Evolutionary conservation across 2,888 invertebrate species (phyloP), one percentile per base, ranked within the genome.

Genomic region (Frankliniella fusca): DNA sequence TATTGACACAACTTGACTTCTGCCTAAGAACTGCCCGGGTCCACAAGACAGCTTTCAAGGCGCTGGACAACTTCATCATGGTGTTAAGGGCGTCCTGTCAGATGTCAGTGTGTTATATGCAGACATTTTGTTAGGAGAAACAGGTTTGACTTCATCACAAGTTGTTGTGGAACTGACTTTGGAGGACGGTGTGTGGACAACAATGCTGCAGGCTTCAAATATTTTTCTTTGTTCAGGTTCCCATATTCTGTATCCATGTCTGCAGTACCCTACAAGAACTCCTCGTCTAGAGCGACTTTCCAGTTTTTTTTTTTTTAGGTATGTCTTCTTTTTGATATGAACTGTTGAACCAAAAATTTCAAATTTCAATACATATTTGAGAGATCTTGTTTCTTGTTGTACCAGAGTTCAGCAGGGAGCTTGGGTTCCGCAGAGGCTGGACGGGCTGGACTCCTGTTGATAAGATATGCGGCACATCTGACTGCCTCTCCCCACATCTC

Each of bases 401-500:
- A 83, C 86, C 86, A 86, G 20, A 82, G 80, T 83, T 86, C 86
- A 49, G 76, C 81, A 11, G 86, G 86, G 0, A 11, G 86, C 86
- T 20, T 80, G 54, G 84, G 81, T 79, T 84, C 15, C 20, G 81
- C 83, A 28, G 81, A 81, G 28, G 84, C 84, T 23, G n/a, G n/a
- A n/a, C n/a, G n/a, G n/a, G n/a, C n/a, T n/a, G 85, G 85, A 28
- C 84, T 84, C 85, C 86, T 84, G 79, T 86, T 86, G 54, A 83
- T n/a, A 18, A 85, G 65, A 83, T 85, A 85, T 27, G 85, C 82
- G 50, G 85, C 84, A 27, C 81, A 82, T n/a, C n/a, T n/a, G n/a
- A n/a, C n/a, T n/a, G 87, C 87, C 83, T 87, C 86, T 79, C 85
- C 86, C 85, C 85, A 86, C 82, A 86, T 81, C 48, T 84, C 70